Percentiles rank a stretch among this genome's conserved stretches.
Evolutionary conservation across 2,888 invertebrate genomes (phyloP).

Genomic region (Junonia oenone): DNA sequence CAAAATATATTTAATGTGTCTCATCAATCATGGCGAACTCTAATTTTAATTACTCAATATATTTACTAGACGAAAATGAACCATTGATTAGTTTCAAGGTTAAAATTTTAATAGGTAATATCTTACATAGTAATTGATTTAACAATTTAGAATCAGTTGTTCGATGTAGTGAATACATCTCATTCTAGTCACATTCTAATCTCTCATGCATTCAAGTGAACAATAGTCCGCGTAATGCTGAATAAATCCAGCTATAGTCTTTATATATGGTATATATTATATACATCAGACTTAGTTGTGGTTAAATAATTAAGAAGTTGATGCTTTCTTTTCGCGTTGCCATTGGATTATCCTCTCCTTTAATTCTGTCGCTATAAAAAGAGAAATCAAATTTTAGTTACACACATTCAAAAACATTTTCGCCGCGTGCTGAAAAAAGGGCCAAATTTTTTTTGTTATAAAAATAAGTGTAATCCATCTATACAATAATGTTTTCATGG

Average conservation of each 20-base stretch:
- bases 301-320: conserved; percentile 59
- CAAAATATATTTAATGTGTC: neutral
- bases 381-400: neutral
- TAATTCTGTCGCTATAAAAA: conserved; percentile 86
- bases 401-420: neutral
- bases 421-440: no score
- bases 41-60: neutral
- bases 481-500: no score
- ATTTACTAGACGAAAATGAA: conserved; percentile 2
- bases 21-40: neutral
- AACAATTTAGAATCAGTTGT: neutral
- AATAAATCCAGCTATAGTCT: conserved; percentile 58
- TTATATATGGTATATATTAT: conserved; percentile 61
- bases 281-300: conserved; percentile 72
- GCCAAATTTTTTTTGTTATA: no score
- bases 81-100: conserved; percentile 1
- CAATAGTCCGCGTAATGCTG: conserved; percentile 64
- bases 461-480: no score
- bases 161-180: neutral
- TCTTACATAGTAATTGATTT: conserved; percentile 3
- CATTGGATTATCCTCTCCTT: conserved; percentile 92
- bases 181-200: conserved; percentile 31
- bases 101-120: conserved; percentile 4
- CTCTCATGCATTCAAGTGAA: conserved; percentile 66
- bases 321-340: conserved; percentile 87